These are phyloP conservation scores for Plotosus lineatus DNA, from an alignment of 2,113 vertebrate species.

Conservation along the genomic window DNA sequence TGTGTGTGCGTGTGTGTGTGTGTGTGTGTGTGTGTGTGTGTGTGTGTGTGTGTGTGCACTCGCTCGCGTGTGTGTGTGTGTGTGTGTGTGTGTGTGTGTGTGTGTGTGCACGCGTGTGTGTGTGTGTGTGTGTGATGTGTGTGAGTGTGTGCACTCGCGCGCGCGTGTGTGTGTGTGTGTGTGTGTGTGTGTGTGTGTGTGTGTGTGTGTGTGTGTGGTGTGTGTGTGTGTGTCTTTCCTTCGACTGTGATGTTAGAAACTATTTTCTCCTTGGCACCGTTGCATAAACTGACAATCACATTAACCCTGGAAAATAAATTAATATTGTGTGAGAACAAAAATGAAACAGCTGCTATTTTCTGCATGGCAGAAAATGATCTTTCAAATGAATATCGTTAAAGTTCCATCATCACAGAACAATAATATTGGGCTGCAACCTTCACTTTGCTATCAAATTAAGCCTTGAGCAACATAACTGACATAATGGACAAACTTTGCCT, in stretches of 20 bases:
- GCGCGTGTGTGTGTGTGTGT: not conserved
- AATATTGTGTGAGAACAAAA: conserved; percentile 6
- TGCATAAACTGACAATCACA: conserved; percentile 23
- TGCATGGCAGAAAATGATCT: not conserved
- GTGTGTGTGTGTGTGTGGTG: not conserved
- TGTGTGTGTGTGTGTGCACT: not conserved
- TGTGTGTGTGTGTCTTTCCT: not conserved
- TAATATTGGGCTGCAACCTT: not conserved
- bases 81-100: not conserved
- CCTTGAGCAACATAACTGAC: conserved; percentile 5
- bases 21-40: not conserved
- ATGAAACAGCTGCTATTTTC: conserved; percentile 19
- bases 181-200: not conserved
- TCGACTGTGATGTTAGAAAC: not conserved
- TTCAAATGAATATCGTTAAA: not conserved
- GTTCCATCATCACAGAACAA: not conserved
- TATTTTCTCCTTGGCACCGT: not conserved
- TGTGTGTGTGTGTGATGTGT: not conserved
- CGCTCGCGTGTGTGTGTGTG: not conserved
- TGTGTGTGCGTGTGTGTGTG: not conserved
- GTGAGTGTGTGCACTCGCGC: not conserved
- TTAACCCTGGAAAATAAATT: conserved; percentile 12
- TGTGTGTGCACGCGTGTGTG: not conserved
- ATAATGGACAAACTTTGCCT: not conserved
- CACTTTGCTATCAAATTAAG: not conserved